Percentiles rank a stretch among this genome's conserved stretches.
Evolutionary conservation across 2,888 invertebrate genomes (phyloP).

Genomic region (Pinctada fucata): DNA sequence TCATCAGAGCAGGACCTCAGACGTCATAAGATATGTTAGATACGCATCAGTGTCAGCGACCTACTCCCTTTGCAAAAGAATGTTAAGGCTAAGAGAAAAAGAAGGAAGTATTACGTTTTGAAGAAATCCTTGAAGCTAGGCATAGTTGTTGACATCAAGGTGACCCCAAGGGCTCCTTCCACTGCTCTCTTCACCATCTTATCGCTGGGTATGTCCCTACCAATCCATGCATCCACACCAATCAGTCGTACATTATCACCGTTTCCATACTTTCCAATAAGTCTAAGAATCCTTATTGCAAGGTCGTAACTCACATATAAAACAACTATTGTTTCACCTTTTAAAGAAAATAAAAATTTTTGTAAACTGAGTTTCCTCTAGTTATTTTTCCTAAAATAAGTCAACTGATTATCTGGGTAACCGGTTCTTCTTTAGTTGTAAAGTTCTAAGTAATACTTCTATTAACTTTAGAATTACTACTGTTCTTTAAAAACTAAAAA

Average conservation of each 20-base stretch:
- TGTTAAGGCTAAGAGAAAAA: neutral
- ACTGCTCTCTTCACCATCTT: slow-evolving; percentile 74
- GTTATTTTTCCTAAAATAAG: slow-evolving; percentile 19
- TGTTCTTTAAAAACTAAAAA: no score
- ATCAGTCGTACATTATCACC: slow-evolving; percentile 78
- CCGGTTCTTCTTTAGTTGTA: no score
- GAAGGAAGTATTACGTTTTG: slow-evolving; percentile 52
- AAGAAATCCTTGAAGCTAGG: slow-evolving; percentile 80
- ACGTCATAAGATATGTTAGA: no score
- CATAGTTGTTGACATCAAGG: slow-evolving; percentile 78
- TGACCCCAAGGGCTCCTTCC: slow-evolving; percentile 80
- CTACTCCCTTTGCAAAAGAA: no score
- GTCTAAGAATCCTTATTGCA: slow-evolving; percentile 77
- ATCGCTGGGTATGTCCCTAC: slow-evolving; percentile 58
- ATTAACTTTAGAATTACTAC: no score
- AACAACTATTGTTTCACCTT: slow-evolving; percentile 77
- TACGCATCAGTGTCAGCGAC: no score
- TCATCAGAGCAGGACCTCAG: no score
- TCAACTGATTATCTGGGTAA: no score
- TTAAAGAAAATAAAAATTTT: neutral
- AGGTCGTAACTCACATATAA: slow-evolving; percentile 79
- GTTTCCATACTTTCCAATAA: slow-evolving; percentile 73
- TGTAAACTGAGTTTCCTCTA: neutral
- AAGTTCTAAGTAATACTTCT: no score
- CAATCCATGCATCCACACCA: slow-evolving; percentile 80